Base-by-base conservation (phyloP, 2,888 invertebrate genomes). In the Troides aeacus region DNA sequence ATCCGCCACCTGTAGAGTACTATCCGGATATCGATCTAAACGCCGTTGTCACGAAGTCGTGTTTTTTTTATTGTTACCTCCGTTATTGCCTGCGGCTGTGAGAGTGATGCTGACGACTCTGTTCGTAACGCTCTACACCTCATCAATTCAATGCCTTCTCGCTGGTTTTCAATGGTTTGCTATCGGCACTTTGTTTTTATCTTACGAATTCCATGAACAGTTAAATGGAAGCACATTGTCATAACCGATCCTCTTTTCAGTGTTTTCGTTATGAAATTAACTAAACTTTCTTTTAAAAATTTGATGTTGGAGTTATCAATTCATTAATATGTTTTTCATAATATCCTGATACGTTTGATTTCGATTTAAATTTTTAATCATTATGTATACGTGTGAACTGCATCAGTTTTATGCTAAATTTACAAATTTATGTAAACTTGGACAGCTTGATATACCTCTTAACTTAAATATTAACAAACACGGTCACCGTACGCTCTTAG, bases 1-100 rank as follows among this genome's bases (percentile, higher is more conserved):
- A 72, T 77, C 78, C 74, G 76, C 76, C 79, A 84, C 83, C 81
- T 82, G 84, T 84, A 83, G 81, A 77, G 69, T 50, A 36, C 57
- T 42, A 73, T 72, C 72, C 73, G 72, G 74, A 74, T 76, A 74
- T 77, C 74, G 77, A 83, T 84, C 83, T 81, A 84, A 84, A 77
- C 79, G 80, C 83, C 81, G 81, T 85, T 80, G 76, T 74, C 73
- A 74, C 72, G 72, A 68, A 72, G 71, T 75, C 69, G 70, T 75
- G 72, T 73, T 75, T 75, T 74, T 62, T 71, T 74, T 75, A 71
- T 73, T 71, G 71, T 71, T 73, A 69, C 74, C 73, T 72, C 75
- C 76, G 73, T 76, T 75, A 75, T 72, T 74, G 75, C 67, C 68
- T 73, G 71, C 72, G 72, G 53, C 63, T 30, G 7, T 24, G 66